These are phyloP conservation scores for Anadara kagoshimensis DNA, from an alignment of 1,140 invertebrate genomes.

Conservation along the genomic window DNA sequence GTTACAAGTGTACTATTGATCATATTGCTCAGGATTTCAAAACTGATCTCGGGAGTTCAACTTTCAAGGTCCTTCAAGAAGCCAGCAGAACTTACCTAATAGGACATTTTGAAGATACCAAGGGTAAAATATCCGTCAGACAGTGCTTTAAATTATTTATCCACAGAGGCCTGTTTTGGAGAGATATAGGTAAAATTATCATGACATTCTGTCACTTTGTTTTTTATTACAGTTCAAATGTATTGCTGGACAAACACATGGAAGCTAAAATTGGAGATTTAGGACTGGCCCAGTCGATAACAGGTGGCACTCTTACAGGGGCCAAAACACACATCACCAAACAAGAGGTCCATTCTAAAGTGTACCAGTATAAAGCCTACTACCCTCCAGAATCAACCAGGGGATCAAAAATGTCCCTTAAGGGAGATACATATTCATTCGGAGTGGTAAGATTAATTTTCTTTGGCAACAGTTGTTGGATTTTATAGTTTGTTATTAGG, in stretches of 20 bases:
- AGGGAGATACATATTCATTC: constrained; percentile 95
- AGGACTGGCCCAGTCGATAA: constrained; percentile 82
- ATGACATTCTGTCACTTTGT: neutral
- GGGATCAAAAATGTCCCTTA: constrained; percentile 85
- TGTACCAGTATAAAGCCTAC: constrained; percentile 78
- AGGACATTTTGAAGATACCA: too few relatives aligned
- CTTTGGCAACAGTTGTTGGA: neutral
- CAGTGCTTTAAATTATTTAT: too few relatives aligned
- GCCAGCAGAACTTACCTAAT: too few relatives aligned
- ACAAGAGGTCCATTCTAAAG: constrained; percentile 56
- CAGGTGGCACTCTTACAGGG: constrained; percentile 80
- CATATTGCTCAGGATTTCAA: too few relatives aligned
- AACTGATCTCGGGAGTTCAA: too few relatives aligned
- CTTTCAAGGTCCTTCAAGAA: too few relatives aligned
- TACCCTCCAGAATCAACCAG: constrained; percentile 92
- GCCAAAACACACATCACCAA: constrained; percentile 78
- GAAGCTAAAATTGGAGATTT: constrained; percentile 96
- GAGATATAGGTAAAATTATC: too few relatives aligned
- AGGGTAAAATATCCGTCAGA: too few relatives aligned
- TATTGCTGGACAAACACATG: constrained; percentile 91
- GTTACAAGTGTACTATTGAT: too few relatives aligned
- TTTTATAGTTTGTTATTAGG: too few relatives aligned
- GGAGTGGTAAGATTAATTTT: constrained; percentile 81
- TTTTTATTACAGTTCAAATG: constrained; percentile 84
- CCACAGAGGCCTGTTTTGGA: too few relatives aligned